phyloP scores from a whole-genome alignment of 2,113 vertebrate species.

The Cyprinus carpio region DNA sequence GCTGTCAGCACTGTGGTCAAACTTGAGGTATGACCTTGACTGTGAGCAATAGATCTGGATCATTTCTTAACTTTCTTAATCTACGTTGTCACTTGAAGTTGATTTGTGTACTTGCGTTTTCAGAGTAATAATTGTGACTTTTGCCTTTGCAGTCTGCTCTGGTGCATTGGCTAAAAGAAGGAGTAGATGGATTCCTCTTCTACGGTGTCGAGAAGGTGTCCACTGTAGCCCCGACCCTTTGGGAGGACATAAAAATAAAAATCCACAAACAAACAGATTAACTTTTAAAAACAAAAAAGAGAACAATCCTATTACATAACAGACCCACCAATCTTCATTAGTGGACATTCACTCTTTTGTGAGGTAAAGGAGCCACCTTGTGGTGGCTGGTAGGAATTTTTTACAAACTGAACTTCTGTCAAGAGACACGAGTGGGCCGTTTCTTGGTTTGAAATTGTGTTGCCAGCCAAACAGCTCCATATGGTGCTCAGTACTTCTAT shows the following conservation, averaged over 20 bases:
- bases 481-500: conserved; percentile 19
- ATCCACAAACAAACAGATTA: conserved; percentile 64
- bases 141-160: conserved; percentile 70
- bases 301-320: not conserved
- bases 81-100: not conserved
- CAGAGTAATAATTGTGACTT: not conserved
- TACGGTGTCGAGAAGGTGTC: conserved; percentile 67
- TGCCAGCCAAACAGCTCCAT: not conserved
- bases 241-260: conserved; percentile 76
- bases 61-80: not conserved
- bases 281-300: conserved; percentile 41
- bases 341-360: not conserved
- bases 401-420: not conserved
- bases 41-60: not conserved
- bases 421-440: not conserved
- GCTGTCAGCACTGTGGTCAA: conserved; percentile 63
- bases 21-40: conserved; percentile 67
- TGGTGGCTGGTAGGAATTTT: not conserved
- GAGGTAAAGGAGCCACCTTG: conserved; percentile 15
- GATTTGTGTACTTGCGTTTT: not conserved
- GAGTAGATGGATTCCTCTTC: conserved; percentile 79
- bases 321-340: too few species aligned
- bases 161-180: conserved; percentile 76
- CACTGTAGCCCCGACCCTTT: conserved; percentile 51
- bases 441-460: not conserved